Evolutionary conservation across 2,113 vertebrate species (phyloP), one percentile per base, ranked within the genome.

Genomic region (Circaetus gallicus): DNA sequence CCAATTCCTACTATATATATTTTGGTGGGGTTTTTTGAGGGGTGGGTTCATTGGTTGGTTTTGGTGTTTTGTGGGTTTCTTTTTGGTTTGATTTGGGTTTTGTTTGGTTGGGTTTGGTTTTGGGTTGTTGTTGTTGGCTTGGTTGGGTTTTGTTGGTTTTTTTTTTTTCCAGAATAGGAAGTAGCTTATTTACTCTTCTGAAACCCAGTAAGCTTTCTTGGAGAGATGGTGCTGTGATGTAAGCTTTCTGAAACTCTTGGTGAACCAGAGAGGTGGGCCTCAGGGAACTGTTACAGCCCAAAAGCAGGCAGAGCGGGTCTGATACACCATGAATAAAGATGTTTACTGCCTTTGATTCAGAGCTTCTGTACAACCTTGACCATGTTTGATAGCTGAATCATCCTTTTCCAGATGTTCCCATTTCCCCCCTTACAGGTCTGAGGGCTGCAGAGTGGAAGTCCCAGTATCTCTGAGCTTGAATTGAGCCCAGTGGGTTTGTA

Each of bases 11-110:
- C 16, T 56, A 19, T 14, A 12, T 63, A 8, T 13, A 58, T 1
- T 1, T 32, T 79, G 12, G 6, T 1, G 4, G 43, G 5, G 6
- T 5, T 59, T 73, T 42, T 38, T 22, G 5, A 2, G 4, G 18
- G 7, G 9, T 9, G 5, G 25, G 6, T 34, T 14, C 7, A 1
- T 49, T 62, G 21, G 11, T 84, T 47, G 20, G 13, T 21, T 85
- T 63, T 52, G 29, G 15, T 45, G 24, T 56, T 69, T 70, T 34
- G 18, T 34, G 24, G 5, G 3, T 7, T 38, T 24, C 10, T 32
- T 24, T 14, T 53, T 18, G 21, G 6, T 65, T 65, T 24, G 21
- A 1, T 15, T 80, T 56, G 21, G 8, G 3, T 24, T 43, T 38
- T 16, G 32, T 2, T 47, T n/a, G 16, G 24, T 40, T 42, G 22